Conservation (phyloP, 2,113 vertebrate genomes). For the Serilophus lunatus region DNA sequence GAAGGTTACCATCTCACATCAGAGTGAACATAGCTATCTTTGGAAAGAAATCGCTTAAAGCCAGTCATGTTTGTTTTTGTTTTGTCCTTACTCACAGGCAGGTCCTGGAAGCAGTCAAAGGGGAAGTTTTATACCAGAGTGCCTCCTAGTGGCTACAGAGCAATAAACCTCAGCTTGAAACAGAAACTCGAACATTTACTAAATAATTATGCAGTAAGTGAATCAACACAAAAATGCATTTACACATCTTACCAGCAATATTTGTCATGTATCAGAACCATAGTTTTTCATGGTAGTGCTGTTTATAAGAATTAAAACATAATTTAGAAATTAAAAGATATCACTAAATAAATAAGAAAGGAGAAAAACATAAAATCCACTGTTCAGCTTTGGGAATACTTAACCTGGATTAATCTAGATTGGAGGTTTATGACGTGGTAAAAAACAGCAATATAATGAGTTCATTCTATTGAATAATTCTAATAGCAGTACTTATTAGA, state of each 20-base stretch:
- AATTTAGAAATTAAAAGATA: neutral
- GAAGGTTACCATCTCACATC: neutral
- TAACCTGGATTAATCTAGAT: too few relatives aligned
- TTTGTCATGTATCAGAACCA: neutral
- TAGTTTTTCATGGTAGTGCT: neutral
- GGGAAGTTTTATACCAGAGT: constrained; percentile 56
- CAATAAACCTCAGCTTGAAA: neutral
- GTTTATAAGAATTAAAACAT: neutral
- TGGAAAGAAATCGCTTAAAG: neutral
- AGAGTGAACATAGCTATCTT: neutral
- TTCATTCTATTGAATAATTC: neutral
- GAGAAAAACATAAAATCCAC: neutral
- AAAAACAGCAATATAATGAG: neutral
- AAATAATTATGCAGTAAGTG: neutral
- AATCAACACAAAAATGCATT: neutral
- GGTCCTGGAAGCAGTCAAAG: neutral
- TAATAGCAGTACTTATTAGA: neutral
- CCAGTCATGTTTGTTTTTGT: neutral
- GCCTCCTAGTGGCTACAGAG: constrained; percentile 59
- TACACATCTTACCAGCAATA: neutral
- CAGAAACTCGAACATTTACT: neutral
- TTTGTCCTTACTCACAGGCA: neutral
- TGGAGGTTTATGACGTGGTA: neutral
- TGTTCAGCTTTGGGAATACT: neutral
- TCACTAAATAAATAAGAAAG: neutral